These are phyloP conservation scores for Sylvia borin DNA, from an alignment of 2,797 vertebrate species.

Conservation along the genomic window DNA sequence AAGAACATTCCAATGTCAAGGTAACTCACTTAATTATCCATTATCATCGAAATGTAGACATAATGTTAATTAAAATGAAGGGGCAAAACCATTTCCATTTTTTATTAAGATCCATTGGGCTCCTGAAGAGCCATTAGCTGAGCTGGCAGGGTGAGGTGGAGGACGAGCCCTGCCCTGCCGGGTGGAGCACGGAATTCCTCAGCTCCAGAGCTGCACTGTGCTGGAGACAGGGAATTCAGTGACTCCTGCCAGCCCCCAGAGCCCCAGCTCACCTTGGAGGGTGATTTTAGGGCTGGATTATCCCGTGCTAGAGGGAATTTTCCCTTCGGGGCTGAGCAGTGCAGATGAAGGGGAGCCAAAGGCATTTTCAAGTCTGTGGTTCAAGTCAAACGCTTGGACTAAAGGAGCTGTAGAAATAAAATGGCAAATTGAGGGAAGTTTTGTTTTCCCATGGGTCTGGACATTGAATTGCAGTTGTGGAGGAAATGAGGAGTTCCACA, in stretches of 20 bases:
- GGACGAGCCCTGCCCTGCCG: slow-evolving; percentile 29
- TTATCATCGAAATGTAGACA: slow-evolving; percentile 80
- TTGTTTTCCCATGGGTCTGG: background rate
- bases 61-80: slow-evolving; percentile 85
- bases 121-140: slow-evolving; percentile 71
- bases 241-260: background rate
- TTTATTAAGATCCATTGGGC: slow-evolving; percentile 79
- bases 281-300: background rate
- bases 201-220: background rate
- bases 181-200: background rate
- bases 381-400: background rate
- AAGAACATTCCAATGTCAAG: slow-evolving; percentile 83
- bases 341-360: background rate
- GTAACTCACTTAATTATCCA: slow-evolving; percentile 84
- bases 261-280: background rate
- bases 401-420: background rate
- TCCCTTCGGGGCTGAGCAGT: background rate
- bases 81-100: slow-evolving; percentile 81
- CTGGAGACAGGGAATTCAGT: background rate
- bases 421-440: background rate
- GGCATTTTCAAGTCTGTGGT: background rate
- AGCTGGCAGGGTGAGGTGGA: slow-evolving; percentile 72
- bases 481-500: background rate
- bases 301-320: background rate
- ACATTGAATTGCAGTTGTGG: background rate